Evolutionary conservation across 2,888 invertebrate species (phyloP), one percentile per base, ranked within the genome.

Genomic region (Macrosiphum euphorbiae): DNA sequence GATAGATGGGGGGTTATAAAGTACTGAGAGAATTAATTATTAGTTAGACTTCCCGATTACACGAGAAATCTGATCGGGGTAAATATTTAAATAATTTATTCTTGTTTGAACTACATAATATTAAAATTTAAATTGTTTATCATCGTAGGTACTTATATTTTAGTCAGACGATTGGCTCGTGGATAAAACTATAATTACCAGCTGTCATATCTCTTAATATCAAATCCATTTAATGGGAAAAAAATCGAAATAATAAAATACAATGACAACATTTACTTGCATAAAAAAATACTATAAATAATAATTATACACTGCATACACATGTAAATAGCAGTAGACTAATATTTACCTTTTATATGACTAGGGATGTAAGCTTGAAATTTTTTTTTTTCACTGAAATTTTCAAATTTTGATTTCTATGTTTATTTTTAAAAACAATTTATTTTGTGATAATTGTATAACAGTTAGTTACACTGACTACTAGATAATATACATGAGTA

Each of bases 81-180:
- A 78, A 78, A 78, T 35, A 35, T 78, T 78, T 20, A 35, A 78
- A 78, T 78, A 78, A 78, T 78, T 78, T 78, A 78, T 78, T 78
- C 35, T 78, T 20, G 78, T 78, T 78, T 78, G 35, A 35, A 35
- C 7, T 35, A 35, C 78, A 78, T 78, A 20, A 35, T 78, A 78
- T 78, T 78, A 35, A 5, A 35, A 78, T 78, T 35, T 41, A 78
- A 35, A 78, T 35, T 20, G 35, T 78, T 35, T 41, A 78, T 35
- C 35, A 35, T 41, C 35, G 20, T 78, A 52, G 16, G 16, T 52
- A 78, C 20, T 78, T 35, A 78, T 20, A 41, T 78, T 35, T 20
- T 78, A 78, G 26, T 78, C 78, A 41, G 24, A 41, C 20, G 78
- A 24, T 3, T 35, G 16, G 20, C n/a, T 67, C 16, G 67, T n/a